phyloP scores from a whole-genome alignment of 30 jellyfish, hydroid and myxozoan species.

The Aurelia sp. region DNA sequence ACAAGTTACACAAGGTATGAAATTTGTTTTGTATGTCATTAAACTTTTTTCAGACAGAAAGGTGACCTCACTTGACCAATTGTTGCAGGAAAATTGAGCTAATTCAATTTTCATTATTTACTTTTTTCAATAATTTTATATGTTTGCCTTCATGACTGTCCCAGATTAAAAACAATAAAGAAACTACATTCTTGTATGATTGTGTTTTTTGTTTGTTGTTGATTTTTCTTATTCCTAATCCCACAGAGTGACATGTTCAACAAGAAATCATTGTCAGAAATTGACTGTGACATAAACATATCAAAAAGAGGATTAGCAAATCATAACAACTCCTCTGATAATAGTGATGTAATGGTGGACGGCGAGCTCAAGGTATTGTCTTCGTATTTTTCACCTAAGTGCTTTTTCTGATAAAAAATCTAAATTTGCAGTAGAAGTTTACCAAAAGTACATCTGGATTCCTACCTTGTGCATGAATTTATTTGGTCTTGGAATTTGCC shows the following conservation, averaged over 20 bases:
- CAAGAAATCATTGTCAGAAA: conserved; percentile 17
- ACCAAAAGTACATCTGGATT: too few species aligned
- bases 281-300: conserved; percentile 27
- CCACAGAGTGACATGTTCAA: conserved; percentile 48
- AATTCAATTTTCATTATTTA: too few species aligned
- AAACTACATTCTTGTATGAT: too few species aligned
- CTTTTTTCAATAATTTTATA: too few species aligned
- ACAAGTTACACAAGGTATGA: conserved; percentile 75
- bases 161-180: too few species aligned
- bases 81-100: too few species aligned
- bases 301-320: conserved; percentile 29
- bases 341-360: neutral
- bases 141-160: too few species aligned
- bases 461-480: too few species aligned
- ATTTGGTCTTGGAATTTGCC: too few species aligned
- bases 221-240: neutral
- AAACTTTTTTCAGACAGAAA: neutral
- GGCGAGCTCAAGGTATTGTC: conserved; percentile 32
- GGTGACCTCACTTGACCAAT: too few species aligned
- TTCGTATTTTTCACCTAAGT: neutral
- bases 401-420: too few species aligned
- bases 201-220: neutral
- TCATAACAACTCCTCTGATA: conserved; percentile 2
- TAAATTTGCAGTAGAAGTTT: too few species aligned
- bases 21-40: neutral